Percentiles rank a stretch among this genome's conserved stretches.
phyloP scores from a whole-genome alignment of 1,140 invertebrate species.

The Bombus superbus region DNA sequence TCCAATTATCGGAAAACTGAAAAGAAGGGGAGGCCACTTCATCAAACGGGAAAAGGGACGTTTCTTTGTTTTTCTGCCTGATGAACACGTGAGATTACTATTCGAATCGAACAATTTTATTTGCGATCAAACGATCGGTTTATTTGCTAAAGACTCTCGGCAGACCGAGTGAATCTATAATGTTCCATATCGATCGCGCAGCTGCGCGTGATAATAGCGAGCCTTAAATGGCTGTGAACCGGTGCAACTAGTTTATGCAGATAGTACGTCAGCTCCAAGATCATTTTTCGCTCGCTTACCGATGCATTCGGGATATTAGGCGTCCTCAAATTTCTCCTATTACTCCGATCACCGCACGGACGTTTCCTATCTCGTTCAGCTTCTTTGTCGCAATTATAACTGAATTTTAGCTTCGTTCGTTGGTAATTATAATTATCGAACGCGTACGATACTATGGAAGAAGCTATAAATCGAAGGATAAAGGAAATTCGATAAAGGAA shows the following conservation, averaged over 20 bases:
- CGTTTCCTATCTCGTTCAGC: too few species aligned
- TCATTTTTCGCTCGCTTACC: not conserved
- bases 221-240: conserved; percentile 1
- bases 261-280: conserved; percentile 2
- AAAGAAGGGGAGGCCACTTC: conserved; percentile 16
- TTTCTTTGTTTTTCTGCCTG: conserved; percentile 23
- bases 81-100: conserved; percentile 53
- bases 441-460: too few species aligned
- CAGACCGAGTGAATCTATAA: conserved; percentile 50
- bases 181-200: conserved; percentile 32
- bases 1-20: conserved; percentile 59
- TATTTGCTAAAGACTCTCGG: conserved; percentile 31
- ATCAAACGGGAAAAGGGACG: conserved; percentile 40
- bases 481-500: too few species aligned
- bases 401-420: too few species aligned
- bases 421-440: too few species aligned
- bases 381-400: too few species aligned
- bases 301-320: not conserved
- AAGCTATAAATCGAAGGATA: too few species aligned
- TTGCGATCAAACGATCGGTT: conserved; percentile 22
- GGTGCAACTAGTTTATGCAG: conserved; percentile 18
- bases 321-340: too few species aligned
- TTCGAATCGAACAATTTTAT: conserved; percentile 5
- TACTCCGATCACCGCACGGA: too few species aligned
- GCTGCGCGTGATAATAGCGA: conserved; percentile 13